Percentiles rank a stretch among this genome's conserved stretches.
phyloP scores from a whole-genome alignment of 2,888 invertebrate species.

The Linnaemya vulpina region DNA sequence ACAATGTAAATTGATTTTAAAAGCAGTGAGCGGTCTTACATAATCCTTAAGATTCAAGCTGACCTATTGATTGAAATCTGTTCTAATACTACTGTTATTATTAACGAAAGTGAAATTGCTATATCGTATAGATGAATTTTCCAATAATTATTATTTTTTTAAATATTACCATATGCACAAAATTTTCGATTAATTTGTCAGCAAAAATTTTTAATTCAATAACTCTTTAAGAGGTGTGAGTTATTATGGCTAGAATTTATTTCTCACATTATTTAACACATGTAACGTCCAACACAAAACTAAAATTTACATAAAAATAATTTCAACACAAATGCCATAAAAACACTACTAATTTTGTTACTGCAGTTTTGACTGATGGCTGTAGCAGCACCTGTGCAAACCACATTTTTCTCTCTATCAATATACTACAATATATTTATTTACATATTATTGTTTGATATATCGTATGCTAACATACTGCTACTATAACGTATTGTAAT shows the following conservation, averaged over 20 bases:
- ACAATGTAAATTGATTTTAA: too few relatives aligned
- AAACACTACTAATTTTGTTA: conserved; percentile 16
- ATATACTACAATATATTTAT: background rate
- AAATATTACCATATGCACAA: background rate
- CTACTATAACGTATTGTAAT: conserved; percentile 7
- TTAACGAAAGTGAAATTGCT: background rate
- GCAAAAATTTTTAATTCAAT: too few relatives aligned
- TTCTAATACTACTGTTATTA: background rate
- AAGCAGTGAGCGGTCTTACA: too few relatives aligned
- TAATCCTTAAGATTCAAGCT: too few relatives aligned
- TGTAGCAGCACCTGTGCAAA: conserved; percentile 47
- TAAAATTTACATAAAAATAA: conserved; percentile 15
- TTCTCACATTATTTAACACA: background rate
- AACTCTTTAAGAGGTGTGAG: background rate
- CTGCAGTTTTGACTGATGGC: conserved; percentile 22
- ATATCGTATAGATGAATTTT: too few relatives aligned
- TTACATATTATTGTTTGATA: conserved; percentile 23
- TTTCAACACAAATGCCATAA: conserved; percentile 18
- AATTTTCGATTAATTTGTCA: too few relatives aligned
- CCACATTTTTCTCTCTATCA: conserved; percentile 3
- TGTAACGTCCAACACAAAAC: conserved; percentile 2
- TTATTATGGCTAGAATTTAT: background rate
- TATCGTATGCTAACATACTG: conserved; percentile 20
- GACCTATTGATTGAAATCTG: too few relatives aligned
- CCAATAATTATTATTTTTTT: background rate